Evolutionary conservation across 1,140 invertebrate genomes (phyloP).

Genomic region (Dendrolimus kikuchii): DNA sequence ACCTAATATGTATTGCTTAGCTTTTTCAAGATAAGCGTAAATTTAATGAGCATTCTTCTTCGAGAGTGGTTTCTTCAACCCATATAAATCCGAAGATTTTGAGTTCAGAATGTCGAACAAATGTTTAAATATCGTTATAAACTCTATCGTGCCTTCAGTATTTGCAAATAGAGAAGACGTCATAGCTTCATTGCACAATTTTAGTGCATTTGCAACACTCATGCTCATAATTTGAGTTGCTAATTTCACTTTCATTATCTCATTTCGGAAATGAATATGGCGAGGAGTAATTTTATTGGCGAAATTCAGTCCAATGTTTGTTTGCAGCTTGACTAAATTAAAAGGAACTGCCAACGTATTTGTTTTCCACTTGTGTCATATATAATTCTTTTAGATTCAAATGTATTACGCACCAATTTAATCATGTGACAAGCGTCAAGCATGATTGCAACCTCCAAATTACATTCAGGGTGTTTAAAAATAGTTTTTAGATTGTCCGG

Average conservation of each 20-base stretch:
- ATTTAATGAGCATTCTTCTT: conserved; percentile 10
- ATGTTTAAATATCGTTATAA: conserved; percentile 22
- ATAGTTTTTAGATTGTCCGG: conserved; percentile 22
- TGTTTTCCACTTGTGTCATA: conserved; percentile 13
- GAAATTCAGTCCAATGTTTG: conserved; percentile 13
- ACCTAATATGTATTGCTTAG: conserved; percentile 13
- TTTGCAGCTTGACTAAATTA: conserved; percentile 20
- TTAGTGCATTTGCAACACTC: conserved; percentile 19
- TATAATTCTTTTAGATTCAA: conserved; percentile 17
- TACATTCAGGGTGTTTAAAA: conserved; percentile 33
- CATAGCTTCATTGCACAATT: conserved; percentile 13
- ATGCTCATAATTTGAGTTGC: conserved; percentile 18
- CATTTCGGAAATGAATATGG: conserved; percentile 21
- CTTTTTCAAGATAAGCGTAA: conserved; percentile 12
- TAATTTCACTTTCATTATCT: conserved; percentile 25
- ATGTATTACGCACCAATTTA: conserved; percentile 33
- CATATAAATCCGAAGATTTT: conserved; percentile 6
- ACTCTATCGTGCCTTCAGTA: conserved; percentile 15
- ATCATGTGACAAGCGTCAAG: conserved; percentile 51
- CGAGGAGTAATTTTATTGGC: conserved; percentile 19
- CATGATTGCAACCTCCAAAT: conserved; percentile 29
- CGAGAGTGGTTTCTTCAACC: conserved; percentile 16
- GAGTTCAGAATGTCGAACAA: conserved; percentile 25
- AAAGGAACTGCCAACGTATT: conserved; percentile 16
- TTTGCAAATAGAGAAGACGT: conserved; percentile 13